Conservation (phyloP, 1,140 invertebrate species). For the Macrobrachium rosenbergii region DNA sequence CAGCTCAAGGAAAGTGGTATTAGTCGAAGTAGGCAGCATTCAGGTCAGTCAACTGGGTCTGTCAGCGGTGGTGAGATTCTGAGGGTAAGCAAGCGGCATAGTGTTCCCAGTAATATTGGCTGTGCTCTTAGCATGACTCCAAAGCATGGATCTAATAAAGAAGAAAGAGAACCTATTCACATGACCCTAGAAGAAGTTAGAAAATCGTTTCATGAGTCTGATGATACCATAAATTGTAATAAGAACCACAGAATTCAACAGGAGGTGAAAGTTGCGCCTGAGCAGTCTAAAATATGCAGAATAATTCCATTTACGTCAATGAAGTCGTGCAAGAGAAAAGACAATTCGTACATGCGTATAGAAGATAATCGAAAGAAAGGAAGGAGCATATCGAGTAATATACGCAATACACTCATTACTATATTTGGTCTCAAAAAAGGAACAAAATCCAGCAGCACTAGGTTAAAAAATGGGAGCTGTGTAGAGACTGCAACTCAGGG, state of each 20-base stretch:
- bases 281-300: conserved; percentile 61
- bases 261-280: conserved; percentile 35
- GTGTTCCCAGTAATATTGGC: conserved; percentile 59
- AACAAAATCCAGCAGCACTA: conserved; percentile 54
- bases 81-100: conserved; percentile 52
- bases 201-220: conserved; percentile 76
- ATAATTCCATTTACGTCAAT: conserved; percentile 55
- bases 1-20: conserved; percentile 51
- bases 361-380: conserved; percentile 58
- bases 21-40: conserved; percentile 52
- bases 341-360: conserved; percentile 44
- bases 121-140: conserved; percentile 60
- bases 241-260: conserved; percentile 48
- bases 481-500: conserved; percentile 61
- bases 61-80: conserved; percentile 51
- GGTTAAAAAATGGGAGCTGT: conserved; percentile 59
- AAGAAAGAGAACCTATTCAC: conserved; percentile 79
- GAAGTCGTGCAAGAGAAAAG: conserved; percentile 61
- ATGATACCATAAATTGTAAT: conserved; percentile 59
- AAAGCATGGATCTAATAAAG: conserved; percentile 51
- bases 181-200: conserved; percentile 89
- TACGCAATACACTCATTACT: conserved; percentile 56
- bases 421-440: conserved; percentile 59
- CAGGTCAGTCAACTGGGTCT: conserved; percentile 49
- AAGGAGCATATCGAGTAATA: conserved; percentile 60